These are phyloP conservation scores for Xylota segnis DNA, from an alignment of 2,888 invertebrate species.

Conservation along the genomic window DNA sequence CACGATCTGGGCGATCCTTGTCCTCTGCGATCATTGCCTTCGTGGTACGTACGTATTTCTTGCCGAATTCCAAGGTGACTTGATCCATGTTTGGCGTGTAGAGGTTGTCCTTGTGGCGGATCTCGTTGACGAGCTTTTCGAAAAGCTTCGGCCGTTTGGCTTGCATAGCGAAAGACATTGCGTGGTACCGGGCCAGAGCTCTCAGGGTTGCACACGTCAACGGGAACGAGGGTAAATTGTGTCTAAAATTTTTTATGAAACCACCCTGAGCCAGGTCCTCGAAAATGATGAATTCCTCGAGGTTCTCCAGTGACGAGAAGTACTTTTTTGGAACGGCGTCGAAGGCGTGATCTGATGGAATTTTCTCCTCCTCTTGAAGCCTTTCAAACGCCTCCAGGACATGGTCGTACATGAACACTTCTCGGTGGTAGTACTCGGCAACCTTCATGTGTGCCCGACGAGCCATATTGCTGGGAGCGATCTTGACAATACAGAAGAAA, in stretches of 20 bases:
- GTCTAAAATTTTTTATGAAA: conserved; percentile 80
- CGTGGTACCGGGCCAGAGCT: conserved; percentile 85
- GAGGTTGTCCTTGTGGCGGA: conserved; percentile 79
- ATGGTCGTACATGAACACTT: conserved; percentile 80
- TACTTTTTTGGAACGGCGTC: conserved; percentile 78
- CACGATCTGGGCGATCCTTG: conserved; percentile 43
- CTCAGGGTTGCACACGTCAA: conserved; percentile 83
- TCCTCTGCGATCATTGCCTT: conserved; percentile 78
- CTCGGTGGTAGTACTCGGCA: conserved; percentile 80
- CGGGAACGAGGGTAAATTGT: conserved; percentile 82
- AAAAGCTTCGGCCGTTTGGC: conserved; percentile 79
- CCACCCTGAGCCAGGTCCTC: conserved; percentile 79
- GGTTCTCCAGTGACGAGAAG: conserved; percentile 76
- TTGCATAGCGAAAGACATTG: conserved; percentile 84
- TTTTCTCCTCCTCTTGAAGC: conserved; percentile 57
- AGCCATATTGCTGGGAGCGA: conserved; percentile 80
- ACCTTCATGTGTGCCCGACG: conserved; percentile 80
- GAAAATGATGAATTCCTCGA: conserved; percentile 80
- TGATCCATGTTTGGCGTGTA: conserved; percentile 79
- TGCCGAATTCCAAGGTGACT: conserved; percentile 80
- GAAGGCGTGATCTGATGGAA: conserved; percentile 51
- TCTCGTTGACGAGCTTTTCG: conserved; percentile 72
- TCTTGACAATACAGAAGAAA: conserved; percentile 79
- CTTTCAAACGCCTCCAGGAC: conserved; percentile 78
- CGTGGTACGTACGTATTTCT: conserved; percentile 79